Base-by-base conservation (phyloP, 2,888 invertebrate genomes). In the Camponotus fellah region DNA sequence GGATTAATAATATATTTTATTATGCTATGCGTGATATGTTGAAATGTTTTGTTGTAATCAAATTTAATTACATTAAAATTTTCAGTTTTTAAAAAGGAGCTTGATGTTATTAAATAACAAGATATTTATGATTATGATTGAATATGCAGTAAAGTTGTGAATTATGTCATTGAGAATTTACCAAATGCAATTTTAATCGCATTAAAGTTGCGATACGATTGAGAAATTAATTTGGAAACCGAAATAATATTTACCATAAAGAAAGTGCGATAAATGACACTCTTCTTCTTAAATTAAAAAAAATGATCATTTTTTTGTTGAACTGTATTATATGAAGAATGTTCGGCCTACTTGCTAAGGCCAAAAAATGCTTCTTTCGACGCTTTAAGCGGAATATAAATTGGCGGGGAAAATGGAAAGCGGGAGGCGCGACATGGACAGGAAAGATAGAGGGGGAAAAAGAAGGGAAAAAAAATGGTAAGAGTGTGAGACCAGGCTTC, bases 321-420 rank as follows among this genome's bases (percentile, higher is more conserved):
- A 53, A 53, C 53, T 53, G 17, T 8, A 79, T 79, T 37, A 37
- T 71, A 71, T 34, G 43, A 32, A 49, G 58, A 58, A 71, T n/a
- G 34, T 56, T 71, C 43, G 79, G 53, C 60, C 58, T 60, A 60
- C 60, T 79, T 79, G 58, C 79, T 21, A 58, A 43, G 43, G 17
- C 46, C 37, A 37, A 40, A 49, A 79, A 89, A 64, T 60, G 65
- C 64, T 64, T 64, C 65, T 49, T 75, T 77, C 82, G 76, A 65
- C 82, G 82, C 76, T 84, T 53, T 58, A 46, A 84, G 69, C 83
- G 53, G 83, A 81, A 72, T 84, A 85, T 87, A 82, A 88, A 89
- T 88, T 84, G 82, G 64, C 56, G 10, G 68, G n/a, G 58, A 82
- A 86, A 71, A 71, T 69, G 56, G 32, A 62, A 10, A n/a, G 79